A percentile compares a stretch with the other conserved stretches of the same genome.
Evolutionary conservation across 2,888 invertebrate genomes (phyloP).

Genomic region (Drosophila multiciliata): DNA sequence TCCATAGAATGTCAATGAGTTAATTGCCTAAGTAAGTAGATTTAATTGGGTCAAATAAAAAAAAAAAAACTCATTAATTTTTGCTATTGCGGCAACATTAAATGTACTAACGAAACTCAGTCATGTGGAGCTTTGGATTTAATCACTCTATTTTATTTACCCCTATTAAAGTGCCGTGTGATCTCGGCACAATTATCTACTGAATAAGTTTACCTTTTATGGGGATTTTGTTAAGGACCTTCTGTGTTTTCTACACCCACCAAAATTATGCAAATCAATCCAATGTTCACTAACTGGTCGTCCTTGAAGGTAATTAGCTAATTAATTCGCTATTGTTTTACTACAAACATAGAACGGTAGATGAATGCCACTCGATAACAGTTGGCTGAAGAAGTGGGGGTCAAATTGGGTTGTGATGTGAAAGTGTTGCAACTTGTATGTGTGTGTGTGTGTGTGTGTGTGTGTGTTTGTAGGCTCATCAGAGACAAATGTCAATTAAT

Average conservation of each 20-base stretch:
- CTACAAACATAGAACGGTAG: background rate
- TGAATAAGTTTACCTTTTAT: slow-evolving; percentile 33
- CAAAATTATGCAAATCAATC: slow-evolving; percentile 64
- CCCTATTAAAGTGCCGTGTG: background rate
- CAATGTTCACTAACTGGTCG: slow-evolving; percentile 37
- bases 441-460: background rate
- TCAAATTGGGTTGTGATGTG: background rate
- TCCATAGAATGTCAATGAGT: slow-evolving; percentile 2
- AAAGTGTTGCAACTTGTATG: background rate
- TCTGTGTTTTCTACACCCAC: background rate
- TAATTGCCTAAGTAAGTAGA: slow-evolving; percentile 20
- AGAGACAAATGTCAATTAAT: slow-evolving; percentile 60
- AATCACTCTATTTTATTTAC: slow-evolving; percentile 3
- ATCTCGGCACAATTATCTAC: slow-evolving; percentile 8
- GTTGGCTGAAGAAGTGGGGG: background rate
- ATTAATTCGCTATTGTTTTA: slow-evolving; percentile 65
- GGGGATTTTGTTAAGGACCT: slow-evolving; percentile 4
- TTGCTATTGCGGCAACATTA: background rate
- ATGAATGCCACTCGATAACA: slow-evolving; percentile 13
- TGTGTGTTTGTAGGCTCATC: slow-evolving; percentile 6
- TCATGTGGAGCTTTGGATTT: background rate
- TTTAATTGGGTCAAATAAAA: slow-evolving; percentile 11
- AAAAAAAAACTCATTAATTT: background rate
- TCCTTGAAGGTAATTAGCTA: slow-evolving; percentile 70
- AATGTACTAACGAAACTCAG: slow-evolving; percentile 1